Conservation (phyloP, 2,797 vertebrate genomes). For the Adrianichthys oophorus region DNA sequence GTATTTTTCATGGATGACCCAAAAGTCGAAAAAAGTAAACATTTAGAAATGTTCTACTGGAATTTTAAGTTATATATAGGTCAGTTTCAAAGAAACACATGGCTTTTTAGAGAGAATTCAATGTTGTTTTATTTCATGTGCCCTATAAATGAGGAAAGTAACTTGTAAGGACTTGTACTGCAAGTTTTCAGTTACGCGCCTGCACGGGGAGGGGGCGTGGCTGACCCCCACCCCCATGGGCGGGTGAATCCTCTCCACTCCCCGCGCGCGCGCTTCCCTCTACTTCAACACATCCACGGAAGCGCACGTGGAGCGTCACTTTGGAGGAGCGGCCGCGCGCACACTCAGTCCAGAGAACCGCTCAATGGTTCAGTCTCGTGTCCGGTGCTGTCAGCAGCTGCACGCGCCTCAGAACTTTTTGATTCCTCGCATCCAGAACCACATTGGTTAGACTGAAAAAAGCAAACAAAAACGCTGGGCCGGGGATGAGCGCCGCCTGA, state of each 20-base stretch:
- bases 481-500: conserved; percentile 54
- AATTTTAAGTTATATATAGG: too few relatives aligned
- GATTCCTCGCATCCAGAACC: conserved; percentile 4
- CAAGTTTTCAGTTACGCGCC: too few relatives aligned
- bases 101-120: too few relatives aligned
- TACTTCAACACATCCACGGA: conserved; percentile 1
- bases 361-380: conserved; percentile 15
- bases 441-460: too few relatives aligned
- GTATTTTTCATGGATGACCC: too few relatives aligned
- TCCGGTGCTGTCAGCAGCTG: conserved; percentile 30
- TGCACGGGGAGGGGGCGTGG: neutral
- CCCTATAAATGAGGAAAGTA: too few relatives aligned
- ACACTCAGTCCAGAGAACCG: conserved; percentile 6
- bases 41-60: too few relatives aligned
- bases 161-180: too few relatives aligned
- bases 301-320: conserved; percentile 61
- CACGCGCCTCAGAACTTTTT: conserved; percentile 5
- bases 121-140: too few relatives aligned
- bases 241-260: neutral
- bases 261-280: neutral
- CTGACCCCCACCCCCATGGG: conserved; percentile 1
- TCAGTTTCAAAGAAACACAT: too few relatives aligned
- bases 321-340: conserved; percentile 1
- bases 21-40: too few relatives aligned
- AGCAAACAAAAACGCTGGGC: neutral